Conservation (phyloP, 2,797 vertebrate genomes). For the Dendrocincla fuliginosa region DNA sequence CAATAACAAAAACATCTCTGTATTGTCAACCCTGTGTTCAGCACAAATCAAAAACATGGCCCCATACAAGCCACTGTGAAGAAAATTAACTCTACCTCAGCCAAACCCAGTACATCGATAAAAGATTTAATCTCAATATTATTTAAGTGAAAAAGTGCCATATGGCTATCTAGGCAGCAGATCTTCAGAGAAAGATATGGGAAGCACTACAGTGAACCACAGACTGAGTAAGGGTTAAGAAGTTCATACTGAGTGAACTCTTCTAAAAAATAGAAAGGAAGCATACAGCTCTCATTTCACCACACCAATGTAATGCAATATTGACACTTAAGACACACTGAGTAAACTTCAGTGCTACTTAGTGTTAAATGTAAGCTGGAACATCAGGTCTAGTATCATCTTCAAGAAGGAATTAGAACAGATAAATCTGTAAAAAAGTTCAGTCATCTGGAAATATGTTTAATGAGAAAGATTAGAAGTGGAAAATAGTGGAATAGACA, state of each 20-base stretch:
- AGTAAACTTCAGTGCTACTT: not conserved
- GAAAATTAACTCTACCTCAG: not conserved
- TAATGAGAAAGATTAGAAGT: not conserved
- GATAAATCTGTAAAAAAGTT: not conserved
- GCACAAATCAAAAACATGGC: not conserved
- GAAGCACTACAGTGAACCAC: not conserved
- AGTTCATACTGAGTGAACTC: not conserved
- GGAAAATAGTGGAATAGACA: not conserved
- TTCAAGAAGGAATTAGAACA: not conserved
- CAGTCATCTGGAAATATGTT: not conserved
- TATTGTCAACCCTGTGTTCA: not conserved
- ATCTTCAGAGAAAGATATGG: not conserved
- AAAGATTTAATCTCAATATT: not conserved
- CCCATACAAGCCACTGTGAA: not conserved
- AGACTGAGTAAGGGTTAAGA: not conserved
- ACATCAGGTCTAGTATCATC: not conserved
- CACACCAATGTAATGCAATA: fast-evolving
- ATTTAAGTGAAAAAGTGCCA: not conserved
- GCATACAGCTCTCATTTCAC: not conserved
- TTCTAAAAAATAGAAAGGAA: not conserved
- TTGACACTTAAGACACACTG: not conserved
- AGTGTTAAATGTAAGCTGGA: not conserved
- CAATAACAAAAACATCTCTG: not conserved
- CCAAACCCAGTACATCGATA: not conserved
- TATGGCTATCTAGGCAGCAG: not conserved